A percentile compares a stretch with the other conserved stretches of the same genome.
phyloP scores from a whole-genome alignment of 2,113 vertebrate species.

The Nyctereutes procyonoides region DNA sequence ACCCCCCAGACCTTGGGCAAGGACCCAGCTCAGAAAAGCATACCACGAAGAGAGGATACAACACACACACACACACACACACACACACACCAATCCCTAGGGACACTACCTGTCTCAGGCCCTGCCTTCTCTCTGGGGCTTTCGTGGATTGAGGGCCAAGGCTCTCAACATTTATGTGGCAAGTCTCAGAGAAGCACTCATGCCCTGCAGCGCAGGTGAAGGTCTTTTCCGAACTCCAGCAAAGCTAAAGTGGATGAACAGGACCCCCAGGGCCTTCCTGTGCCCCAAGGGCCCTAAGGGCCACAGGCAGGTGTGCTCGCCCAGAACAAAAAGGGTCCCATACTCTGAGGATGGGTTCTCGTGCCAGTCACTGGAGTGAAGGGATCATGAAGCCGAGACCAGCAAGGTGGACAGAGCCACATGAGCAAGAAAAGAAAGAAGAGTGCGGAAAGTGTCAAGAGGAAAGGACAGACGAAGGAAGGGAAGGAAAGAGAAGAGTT shows the following conservation, averaged over 20 bases:
- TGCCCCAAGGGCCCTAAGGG: too few species aligned
- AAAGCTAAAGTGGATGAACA: not conserved
- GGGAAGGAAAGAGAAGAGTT: not conserved
- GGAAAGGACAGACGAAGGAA: not conserved
- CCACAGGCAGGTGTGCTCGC: not conserved
- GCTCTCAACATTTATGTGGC: not conserved
- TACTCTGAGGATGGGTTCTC: not conserved
- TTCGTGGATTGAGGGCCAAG: not conserved
- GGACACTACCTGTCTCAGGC: rapidly evolving
- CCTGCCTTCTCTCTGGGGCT: rapidly evolving
- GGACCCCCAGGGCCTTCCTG: not conserved
- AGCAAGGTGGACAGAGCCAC: rapidly evolving
- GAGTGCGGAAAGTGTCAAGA: not conserved
- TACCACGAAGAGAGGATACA: not conserved
- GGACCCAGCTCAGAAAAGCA: not conserved
- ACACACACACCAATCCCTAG: rapidly evolving
- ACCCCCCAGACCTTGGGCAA: not conserved
- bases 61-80: not conserved
- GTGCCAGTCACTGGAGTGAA: rapidly evolving
- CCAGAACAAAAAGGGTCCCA: not conserved
- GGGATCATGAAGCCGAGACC: not conserved
- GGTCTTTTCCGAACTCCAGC: not conserved
- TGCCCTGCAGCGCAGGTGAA: rapidly evolving
- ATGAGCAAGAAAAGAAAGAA: not conserved
- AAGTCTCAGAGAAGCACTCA: not conserved